Evolutionary conservation across 2,888 invertebrate genomes (phyloP), one percentile per base, ranked within the genome.

Genomic region (Parasteatoda lunata): DNA sequence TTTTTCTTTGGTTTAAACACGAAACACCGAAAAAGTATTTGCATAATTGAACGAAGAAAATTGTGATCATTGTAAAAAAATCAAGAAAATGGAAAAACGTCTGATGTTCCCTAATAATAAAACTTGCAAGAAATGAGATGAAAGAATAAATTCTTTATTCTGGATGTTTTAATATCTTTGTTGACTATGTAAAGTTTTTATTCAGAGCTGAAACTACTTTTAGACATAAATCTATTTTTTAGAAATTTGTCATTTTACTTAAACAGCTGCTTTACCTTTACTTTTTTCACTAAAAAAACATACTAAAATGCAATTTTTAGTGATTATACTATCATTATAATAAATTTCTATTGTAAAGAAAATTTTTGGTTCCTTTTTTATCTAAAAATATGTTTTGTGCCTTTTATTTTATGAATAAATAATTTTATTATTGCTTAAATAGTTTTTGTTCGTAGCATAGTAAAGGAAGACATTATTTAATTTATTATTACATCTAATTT

Each of bases 21-120:
- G 49, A 84, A 84, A 75, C 73, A 84, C 66, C 49, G 75, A 84
- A 48, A n/a, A 77, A 69, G 51, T 8, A 84, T 84, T 84, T 79
- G 84, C 84, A 84, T 84, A 84, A 84, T 84, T 84, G 69, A 84
- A 79, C 69, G 84, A 4, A 6, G 72, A 73, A 84, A 54, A 73
- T 59, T 78, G 77, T 73, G 66, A 78, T 78, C 84, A n/a, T 68
- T 73, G 65, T 11, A 73, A 84, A 73, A 78, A 78, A 72, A 52
- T 48, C 13, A 9, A 76, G 49, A 81, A 45, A 51, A 68, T 68
- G 66, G 15, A 48, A 76, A 51, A 68, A 47, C 70, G 59, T 76
- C 70, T 13, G 47, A 68, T 59, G 48, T 81, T 81, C 68, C 52
- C 8, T 51, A 13, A 52, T 81, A 81, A 54, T 76, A 82, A 76